Evolutionary conservation across 2,797 vertebrate species (phyloP).

Genomic region (Hoplostethus mediterraneus): DNA sequence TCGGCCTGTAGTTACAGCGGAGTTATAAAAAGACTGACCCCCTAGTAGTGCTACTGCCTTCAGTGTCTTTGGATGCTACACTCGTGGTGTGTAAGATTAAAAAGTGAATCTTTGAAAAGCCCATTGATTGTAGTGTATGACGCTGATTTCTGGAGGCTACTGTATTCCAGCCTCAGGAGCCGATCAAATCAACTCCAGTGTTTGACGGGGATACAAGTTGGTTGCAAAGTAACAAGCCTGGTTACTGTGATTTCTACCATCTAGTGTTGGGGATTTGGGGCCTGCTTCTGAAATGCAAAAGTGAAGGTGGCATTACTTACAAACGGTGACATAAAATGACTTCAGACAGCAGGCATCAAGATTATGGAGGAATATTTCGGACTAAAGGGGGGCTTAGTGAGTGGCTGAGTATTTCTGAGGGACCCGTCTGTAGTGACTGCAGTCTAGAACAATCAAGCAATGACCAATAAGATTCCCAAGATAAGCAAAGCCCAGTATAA

Average conservation of each 20-base stretch:
- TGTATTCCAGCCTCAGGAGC: background rate
- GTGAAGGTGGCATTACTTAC: background rate
- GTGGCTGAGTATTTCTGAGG: too few species aligned
- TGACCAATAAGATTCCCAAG: too few species aligned
- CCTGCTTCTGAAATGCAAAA: background rate
- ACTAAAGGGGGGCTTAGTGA: too few species aligned
- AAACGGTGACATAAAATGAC: too few species aligned
- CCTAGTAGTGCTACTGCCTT: constrained; percentile 6
- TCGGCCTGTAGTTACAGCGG: constrained; percentile 34
- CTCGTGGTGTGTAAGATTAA: constrained; percentile 19
- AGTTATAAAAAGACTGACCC: constrained; percentile 33
- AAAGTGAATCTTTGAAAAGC: constrained; percentile 10
- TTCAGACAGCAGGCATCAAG: too few species aligned
- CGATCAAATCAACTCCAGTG: background rate
- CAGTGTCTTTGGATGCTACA: constrained; percentile 28
- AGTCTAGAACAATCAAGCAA: too few species aligned
- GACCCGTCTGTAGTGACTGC: too few species aligned
- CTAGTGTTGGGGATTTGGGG: too few species aligned
- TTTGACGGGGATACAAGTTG: background rate
- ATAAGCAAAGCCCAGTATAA: too few species aligned
- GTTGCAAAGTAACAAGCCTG: background rate
- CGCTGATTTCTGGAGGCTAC: background rate
- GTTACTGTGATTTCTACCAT: constrained; percentile 1
- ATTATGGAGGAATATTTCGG: too few species aligned
- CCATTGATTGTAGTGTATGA: background rate